Base-by-base conservation (phyloP, 2,888 invertebrate species). In the Parnassius mnemosyne region DNA sequence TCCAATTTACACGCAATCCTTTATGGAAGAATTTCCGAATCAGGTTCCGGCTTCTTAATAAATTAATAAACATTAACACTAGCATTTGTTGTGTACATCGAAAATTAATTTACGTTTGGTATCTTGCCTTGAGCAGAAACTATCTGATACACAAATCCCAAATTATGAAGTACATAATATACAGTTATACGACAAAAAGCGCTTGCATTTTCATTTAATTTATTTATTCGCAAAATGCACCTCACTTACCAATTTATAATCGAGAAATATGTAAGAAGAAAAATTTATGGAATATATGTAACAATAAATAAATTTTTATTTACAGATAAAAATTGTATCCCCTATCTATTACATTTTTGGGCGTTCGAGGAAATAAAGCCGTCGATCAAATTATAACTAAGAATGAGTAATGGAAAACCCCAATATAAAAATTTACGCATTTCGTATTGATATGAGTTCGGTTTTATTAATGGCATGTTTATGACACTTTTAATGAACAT, bases 231-330 rank as follows among this genome's bases (percentile, higher is more conserved):
- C 82, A 80, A 81, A 80, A 89, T 86, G 83, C 85, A 81, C 83
- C 83, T 81, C 79, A 83, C 85, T 87, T 87, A 89, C 78, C 80
- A 80, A 83, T 89, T 87, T 86, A 86, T 82, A 88, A 86, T 90
- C 81, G 85, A 89, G 86, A 89, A 89, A 84, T 86, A 85, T 85
- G 85, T 84, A 80, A 87, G 89, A 88, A 86, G 87, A 87, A 87
- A 85, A 81, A 77, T 82, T 84, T 84, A 86, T 85, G 86, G 88
- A 87, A 89, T 88, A 89, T 88, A 86, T 63, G 51, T 86, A 91
- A 91, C 89, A 89, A 84, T 85, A 90, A 91, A 91, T 91, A 89
- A 89, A 88, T 87, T 89, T 85, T 89, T 91, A 91, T 90, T 87
- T 90, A 91, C 90, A 91, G 81, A 84, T 80, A 84, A 87, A 83